Evolutionary conservation across 2,888 invertebrate species (phyloP).

Genomic region (Cremastinae sp.): DNA sequence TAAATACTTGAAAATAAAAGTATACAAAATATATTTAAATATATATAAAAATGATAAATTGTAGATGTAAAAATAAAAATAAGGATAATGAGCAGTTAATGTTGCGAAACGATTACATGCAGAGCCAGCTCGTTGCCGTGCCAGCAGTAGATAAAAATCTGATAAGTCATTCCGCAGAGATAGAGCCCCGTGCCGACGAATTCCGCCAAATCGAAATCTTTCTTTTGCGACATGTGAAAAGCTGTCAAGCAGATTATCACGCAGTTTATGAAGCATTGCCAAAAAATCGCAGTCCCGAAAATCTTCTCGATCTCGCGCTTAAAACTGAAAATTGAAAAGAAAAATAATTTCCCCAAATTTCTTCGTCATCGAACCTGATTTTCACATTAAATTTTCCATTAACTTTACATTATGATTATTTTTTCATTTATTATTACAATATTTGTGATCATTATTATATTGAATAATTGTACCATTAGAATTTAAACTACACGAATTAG

Average conservation of each 20-base stretch:
- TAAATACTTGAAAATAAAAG: no score
- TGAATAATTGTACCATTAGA: no score
- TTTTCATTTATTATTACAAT: no score
- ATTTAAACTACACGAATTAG: no score
- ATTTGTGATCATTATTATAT: no score
- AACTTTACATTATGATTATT: no score
- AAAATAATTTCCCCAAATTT: not conserved
- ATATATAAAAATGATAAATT: conserved; percentile 44
- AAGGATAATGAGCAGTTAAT: no score
- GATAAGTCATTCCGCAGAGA: conserved; percentile 70
- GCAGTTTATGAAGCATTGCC: conserved; percentile 70
- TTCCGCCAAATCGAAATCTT: conserved; percentile 65
- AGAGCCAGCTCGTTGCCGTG: conserved; percentile 72
- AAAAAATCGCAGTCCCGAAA: conserved; percentile 67
- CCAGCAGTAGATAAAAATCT: conserved; percentile 74
- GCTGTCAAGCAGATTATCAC: conserved; percentile 70
- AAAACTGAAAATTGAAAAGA: conserved; percentile 65
- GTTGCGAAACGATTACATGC: no score
- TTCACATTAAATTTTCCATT: no score
- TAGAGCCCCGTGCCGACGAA: conserved; percentile 68
- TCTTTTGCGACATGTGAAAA: conserved; percentile 70
- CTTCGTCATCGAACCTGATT: no score
- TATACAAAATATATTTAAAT: no score
- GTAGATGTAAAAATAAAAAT: no score
- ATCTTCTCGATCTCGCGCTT: conserved; percentile 67